Evolutionary conservation across 2,888 invertebrate species (phyloP).

Genomic region (Entomobrya multifasciata): DNA sequence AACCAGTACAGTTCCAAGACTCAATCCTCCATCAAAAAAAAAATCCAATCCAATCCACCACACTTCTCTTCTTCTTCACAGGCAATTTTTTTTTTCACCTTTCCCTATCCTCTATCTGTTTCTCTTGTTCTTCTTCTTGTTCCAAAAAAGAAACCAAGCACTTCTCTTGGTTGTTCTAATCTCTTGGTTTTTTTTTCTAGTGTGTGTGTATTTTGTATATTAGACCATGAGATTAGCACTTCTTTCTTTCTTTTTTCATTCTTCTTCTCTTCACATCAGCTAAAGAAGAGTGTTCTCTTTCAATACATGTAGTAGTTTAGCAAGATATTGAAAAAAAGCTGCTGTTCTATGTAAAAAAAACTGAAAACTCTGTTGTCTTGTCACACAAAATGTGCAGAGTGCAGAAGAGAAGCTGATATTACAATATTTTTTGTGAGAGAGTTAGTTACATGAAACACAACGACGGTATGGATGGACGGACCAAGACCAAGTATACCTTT

Average conservation of each 20-base stretch:
- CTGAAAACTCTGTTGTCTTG: not conserved
- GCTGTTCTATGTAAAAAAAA: conserved; percentile 7
- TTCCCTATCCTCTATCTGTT: conserved; percentile 41
- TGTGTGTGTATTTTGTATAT: not conserved
- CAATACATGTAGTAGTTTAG: not conserved
- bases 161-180: not conserved
- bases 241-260: conserved; percentile 9
- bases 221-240: conserved; percentile 26
- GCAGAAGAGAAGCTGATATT: not conserved
- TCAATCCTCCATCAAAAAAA: not conserved
- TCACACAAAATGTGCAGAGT: conserved; percentile 12
- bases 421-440: too few relatives aligned
- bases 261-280: not conserved
- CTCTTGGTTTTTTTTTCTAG: not conserved
- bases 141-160: conserved; percentile 27
- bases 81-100: conserved; percentile 18
- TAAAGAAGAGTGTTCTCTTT: not conserved
- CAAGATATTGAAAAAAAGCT: not conserved
- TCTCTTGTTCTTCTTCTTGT: not conserved
- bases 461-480: too few relatives aligned
- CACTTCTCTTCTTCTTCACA: conserved; percentile 5
- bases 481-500: not conserved
- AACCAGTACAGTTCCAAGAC: conserved; percentile 11
- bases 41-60: conserved; percentile 44
- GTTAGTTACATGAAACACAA: too few relatives aligned